Evolutionary conservation across 30 jellyfish, hydroid and myxozoan species (phyloP).

Genomic region (Aurelia sp.): DNA sequence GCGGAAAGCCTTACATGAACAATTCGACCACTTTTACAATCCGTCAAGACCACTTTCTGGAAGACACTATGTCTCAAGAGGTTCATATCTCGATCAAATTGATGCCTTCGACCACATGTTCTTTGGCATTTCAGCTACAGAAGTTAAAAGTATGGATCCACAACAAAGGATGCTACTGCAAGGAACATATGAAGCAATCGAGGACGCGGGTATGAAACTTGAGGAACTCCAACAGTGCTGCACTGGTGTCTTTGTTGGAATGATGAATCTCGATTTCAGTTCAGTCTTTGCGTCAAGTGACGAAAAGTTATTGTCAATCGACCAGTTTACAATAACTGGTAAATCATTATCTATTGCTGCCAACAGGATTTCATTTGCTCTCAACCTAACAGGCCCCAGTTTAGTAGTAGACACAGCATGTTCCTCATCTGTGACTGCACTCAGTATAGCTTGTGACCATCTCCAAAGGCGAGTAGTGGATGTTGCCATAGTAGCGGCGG

Average conservation of each 20-base stretch:
- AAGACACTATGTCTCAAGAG: conserved; percentile 36
- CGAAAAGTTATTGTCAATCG: neutral
- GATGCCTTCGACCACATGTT: conserved; percentile 55
- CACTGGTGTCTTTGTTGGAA: conserved; percentile 69
- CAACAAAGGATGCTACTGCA: conserved; percentile 73
- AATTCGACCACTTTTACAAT: conserved; percentile 7
- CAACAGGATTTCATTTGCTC: conserved; percentile 58
- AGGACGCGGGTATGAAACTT: conserved; percentile 60
- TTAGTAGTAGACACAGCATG: conserved; percentile 66
- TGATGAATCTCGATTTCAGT: too few relatives aligned
- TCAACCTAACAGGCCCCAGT: conserved; percentile 67
- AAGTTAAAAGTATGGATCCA: conserved; percentile 63
- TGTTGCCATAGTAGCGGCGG: conserved; percentile 63
- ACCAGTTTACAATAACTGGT: conserved; percentile 72
- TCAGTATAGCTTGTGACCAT: conserved; percentile 55
- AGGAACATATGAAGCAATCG: conserved; percentile 71
- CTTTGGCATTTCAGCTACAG: conserved; percentile 59
- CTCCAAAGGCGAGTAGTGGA: conserved; percentile 45
- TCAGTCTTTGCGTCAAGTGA: neutral
- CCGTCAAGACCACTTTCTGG: conserved; percentile 57
- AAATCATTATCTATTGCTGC: conserved; percentile 42
- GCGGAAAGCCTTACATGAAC: neutral
- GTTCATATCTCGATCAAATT: conserved; percentile 56
- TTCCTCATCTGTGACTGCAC: conserved; percentile 65
- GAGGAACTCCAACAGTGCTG: conserved; percentile 53